Evolutionary conservation across 2,888 invertebrate species (phyloP).

Genomic region (Isotomurus palustris): DNA sequence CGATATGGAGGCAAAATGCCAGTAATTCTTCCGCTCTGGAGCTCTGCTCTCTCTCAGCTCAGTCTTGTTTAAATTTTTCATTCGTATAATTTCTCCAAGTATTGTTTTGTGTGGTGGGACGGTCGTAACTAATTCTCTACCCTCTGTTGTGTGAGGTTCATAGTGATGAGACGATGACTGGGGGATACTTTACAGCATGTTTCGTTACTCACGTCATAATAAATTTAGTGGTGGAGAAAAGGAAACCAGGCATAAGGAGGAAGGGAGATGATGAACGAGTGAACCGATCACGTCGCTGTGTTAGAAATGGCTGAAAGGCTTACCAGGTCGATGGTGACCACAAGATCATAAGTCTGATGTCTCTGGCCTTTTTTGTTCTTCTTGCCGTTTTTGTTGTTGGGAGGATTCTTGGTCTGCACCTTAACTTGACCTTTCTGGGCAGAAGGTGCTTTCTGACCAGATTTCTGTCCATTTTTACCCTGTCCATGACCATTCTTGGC

Average conservation of each 20-base stretch:
- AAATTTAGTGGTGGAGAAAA: no score
- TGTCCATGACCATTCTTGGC: slow-evolving; percentile 44
- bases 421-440: slow-evolving; percentile 72
- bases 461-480: slow-evolving; percentile 52
- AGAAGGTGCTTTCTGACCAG: slow-evolving; percentile 62
- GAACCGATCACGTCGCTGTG: neutral
- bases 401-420: slow-evolving; percentile 54
- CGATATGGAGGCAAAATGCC: slow-evolving; percentile 12
- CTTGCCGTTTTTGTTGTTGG: slow-evolving; percentile 58
- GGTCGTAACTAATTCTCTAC: no score
- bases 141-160: no score
- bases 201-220: no score
- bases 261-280: neutral
- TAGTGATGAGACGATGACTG: no score
- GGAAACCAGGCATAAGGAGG: neutral
- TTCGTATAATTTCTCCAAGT: no score
- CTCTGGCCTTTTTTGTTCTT: slow-evolving; percentile 68
- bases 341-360: slow-evolving; percentile 73
- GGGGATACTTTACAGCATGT: no score
- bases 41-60: no score
- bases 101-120: no score
- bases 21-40: slow-evolving; percentile 14
- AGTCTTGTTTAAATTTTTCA: no score
- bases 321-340: slow-evolving; percentile 77
- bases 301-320: slow-evolving; percentile 49